Base-by-base conservation (phyloP, 2,113 vertebrate genomes). In the Panthera uncia region DNA sequence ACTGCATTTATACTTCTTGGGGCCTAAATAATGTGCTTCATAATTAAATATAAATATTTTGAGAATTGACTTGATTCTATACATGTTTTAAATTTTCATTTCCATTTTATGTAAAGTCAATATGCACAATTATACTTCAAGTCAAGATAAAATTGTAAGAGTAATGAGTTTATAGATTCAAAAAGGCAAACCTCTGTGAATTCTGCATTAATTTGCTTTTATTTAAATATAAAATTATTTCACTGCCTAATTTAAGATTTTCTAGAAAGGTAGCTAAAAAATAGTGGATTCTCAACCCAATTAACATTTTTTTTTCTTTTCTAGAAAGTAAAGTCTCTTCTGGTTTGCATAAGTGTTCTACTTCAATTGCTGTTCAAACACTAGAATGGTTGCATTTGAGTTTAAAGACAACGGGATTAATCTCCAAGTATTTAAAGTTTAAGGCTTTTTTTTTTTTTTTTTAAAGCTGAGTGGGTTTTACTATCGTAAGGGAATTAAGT, bases 401-500 rank as follows among this genome's bases (percentile, higher is more conserved):
- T 97, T 94, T 95, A 31, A 85, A 96, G 89, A 96, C 96, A 73
- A 25, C 1, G 4, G 68, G 81, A 80, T 68, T 97, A 97, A 98
- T 98, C 92, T 95, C 19, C 13, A 84, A 91, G 71, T 92, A 38
- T 92, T 96, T 80, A 88, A 92, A 95, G 21, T n/a, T 92, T 92
- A 71, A 69, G 65, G 16, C 82, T 90, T 84, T 29, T 66, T 90
- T 68, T 82, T 90, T 79, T 81, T 57, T 71, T 25, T 92, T 95
- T 93, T 94, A 3, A 96, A 97, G 85, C 69, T 69, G 76, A 88
- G 19, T 94, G 10, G 66, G 79, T 96, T 98, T 96, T 97, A 45
- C 41, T 96, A 96, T 97, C 29, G 7, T 97, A 88, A 85, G 36
- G 93, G 73, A 98, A 98, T 98, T 97, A 98, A 98, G 97, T 86